phyloP scores from a whole-genome alignment of 2,888 invertebrate species.

The Vesta saturnalis region DNA sequence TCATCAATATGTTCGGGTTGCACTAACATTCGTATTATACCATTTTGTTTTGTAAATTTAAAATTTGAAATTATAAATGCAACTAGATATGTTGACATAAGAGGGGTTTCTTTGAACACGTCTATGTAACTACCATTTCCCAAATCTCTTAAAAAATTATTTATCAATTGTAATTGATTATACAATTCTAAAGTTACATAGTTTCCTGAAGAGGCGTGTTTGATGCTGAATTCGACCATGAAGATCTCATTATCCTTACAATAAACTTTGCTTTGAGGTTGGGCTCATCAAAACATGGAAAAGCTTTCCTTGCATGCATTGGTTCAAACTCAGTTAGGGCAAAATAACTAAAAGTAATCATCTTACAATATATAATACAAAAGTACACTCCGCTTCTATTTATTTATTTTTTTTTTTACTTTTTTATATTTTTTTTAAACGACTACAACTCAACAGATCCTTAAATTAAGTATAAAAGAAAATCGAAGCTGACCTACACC shows the following conservation, averaged over 20 bases:
- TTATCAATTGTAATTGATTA: not conserved
- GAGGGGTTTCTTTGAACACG: not conserved
- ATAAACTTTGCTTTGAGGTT: constrained; percentile 55
- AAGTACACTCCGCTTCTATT: no score
- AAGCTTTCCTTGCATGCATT: constrained; percentile 69
- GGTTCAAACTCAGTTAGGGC: not conserved
- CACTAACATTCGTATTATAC: constrained; percentile 47
- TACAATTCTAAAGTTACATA: constrained; percentile 12
- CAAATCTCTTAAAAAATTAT: constrained; percentile 2
- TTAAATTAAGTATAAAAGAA: no score
- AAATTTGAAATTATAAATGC: constrained; percentile 79
- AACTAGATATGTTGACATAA: constrained; percentile 78
- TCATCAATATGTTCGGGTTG: constrained; percentile 50
- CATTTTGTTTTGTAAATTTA: constrained; percentile 49
- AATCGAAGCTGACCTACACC: no score
- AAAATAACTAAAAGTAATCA: not conserved
- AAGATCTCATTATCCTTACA: constrained; percentile 57
- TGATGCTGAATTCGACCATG: not conserved
- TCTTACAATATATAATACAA: not conserved
- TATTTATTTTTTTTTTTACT: no score
- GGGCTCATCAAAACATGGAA: constrained; percentile 81
- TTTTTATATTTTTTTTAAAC: no score
- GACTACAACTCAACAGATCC: no score
- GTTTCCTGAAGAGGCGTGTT: constrained; percentile 18
- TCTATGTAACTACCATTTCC: not conserved